These are phyloP conservation scores for Falco berigora DNA, from an alignment of 2,797 vertebrate species.

Conservation along the genomic window DNA sequence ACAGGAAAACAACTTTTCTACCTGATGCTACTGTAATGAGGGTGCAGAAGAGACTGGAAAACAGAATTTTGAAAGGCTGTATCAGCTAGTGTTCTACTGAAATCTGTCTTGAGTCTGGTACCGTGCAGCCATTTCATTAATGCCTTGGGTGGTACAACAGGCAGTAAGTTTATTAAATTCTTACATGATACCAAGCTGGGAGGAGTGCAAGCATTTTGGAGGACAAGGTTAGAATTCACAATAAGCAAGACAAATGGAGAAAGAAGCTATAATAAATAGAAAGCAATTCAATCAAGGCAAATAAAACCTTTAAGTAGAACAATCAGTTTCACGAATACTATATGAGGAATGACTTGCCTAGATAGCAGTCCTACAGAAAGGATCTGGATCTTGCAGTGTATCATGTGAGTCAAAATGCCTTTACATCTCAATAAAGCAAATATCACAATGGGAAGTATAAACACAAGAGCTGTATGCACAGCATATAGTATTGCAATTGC, in stretches of 20 bases:
- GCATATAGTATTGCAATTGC: not conserved
- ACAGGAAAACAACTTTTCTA: not conserved
- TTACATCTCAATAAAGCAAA: not conserved
- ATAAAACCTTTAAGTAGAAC: slow-evolving; percentile 21
- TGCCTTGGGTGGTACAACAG: not conserved
- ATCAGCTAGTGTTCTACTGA: not conserved
- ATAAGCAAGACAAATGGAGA: slow-evolving; percentile 27
- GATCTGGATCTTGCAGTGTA: not conserved
- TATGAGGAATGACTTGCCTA: not conserved
- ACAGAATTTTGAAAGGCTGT: not conserved
- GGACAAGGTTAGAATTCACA: slow-evolving; percentile 21
- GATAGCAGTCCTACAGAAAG: not conserved
- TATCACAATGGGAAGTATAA: not conserved
- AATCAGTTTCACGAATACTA: not conserved
- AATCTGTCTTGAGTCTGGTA: not conserved
- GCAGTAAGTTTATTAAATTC: slow-evolving; percentile 15
- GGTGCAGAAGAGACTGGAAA: not conserved
- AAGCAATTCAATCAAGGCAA: not conserved
- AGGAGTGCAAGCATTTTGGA: not conserved
- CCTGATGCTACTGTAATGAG: not conserved
- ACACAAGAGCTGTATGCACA: not conserved
- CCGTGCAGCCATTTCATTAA: not conserved
- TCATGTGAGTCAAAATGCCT: not conserved
- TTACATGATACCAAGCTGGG: not conserved
- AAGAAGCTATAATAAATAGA: slow-evolving; percentile 25